Evolutionary conservation across 2,113 vertebrate genomes (phyloP), one percentile per base, ranked within the genome.

Genomic region (Sinocyclocheilus maitianheensis): DNA sequence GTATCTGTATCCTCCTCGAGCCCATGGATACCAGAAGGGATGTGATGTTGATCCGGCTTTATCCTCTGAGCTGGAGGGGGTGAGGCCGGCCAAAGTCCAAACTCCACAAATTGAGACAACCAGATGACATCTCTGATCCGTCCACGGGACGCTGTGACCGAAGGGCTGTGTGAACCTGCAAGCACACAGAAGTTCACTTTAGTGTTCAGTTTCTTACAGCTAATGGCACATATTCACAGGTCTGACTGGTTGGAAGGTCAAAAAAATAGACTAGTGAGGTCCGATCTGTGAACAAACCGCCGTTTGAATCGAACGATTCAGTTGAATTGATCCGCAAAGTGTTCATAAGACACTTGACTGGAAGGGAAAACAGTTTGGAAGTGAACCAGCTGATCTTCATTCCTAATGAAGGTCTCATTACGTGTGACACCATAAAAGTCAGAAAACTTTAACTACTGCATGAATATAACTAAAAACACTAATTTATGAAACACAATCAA

Each of bases 41-140:
- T 85, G 62, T 84, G 76, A 14, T n/a, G 58, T 48, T 76, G 86
- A 89, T 87, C 84, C 77, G 37, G 46, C 63, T 48, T 87, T 55
- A 90, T 87, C 84, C 77, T 74, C 71, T 86, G 72, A 87, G 84
- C 86, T 85, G 51, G 48, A 55, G 3, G 69, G 80, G 80, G 83
- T 65, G 74, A 83, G 43, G 67, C 72, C 65, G 71, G 74, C 24
- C 37, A 58, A 67, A 60, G 60, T 80, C 43, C 55, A 43, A 37
- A 58, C 82, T 85, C 14, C 72, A 81, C 85, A 90, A 89, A 89
- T 87, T 87, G 86, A 90, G 88, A 89, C 82, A 77, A 72, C 71
- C 43, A 55, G 81, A 81, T 87, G 71, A 87, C 81, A 83, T 58
- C 26, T 53, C 51, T 80, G 83, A 81, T 81, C 60, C 43, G 3